phyloP scores from a whole-genome alignment of 30 jellyfish, hydroid and myxozoan genomes.

The Aurelia aurita region DNA sequence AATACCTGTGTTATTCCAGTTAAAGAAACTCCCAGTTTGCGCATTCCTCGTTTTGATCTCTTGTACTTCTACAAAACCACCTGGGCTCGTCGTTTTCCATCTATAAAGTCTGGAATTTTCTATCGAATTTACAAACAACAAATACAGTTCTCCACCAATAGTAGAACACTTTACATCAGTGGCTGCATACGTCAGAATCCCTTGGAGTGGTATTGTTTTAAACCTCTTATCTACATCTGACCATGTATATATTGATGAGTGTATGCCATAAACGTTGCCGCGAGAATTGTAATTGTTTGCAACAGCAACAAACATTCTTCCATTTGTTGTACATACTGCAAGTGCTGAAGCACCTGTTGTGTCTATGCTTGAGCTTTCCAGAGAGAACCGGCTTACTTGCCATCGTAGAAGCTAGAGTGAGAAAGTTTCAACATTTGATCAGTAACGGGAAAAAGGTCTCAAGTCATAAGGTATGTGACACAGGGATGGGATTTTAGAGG shows the following conservation, averaged over 20 bases:
- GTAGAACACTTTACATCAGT: constrained; percentile 51
- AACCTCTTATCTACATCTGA: constrained; percentile 54
- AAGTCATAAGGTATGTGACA: no score
- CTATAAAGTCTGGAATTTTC: constrained; percentile 48
- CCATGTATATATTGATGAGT: constrained; percentile 75
- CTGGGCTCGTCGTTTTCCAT: constrained; percentile 43
- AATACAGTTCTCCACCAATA: constrained; percentile 48
- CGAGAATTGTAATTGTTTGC: constrained; percentile 81
- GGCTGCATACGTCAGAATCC: constrained; percentile 70
- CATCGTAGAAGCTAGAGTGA: constrained; percentile 48
- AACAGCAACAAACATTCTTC: constrained; percentile 59
- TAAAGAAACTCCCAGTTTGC: constrained; percentile 48
- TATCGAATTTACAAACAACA: constrained; percentile 52
- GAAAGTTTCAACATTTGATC: background rate
- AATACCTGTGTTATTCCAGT: constrained; percentile 58
- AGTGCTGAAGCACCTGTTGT: constrained; percentile 77
- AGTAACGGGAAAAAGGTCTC: no score
- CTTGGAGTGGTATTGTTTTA: constrained; percentile 49
- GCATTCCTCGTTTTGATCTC: constrained; percentile 37
- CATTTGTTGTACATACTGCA: constrained; percentile 31
- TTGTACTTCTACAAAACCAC: constrained; percentile 70
- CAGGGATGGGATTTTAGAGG: no score
- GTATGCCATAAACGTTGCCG: constrained; percentile 36
- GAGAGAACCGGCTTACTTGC: constrained; percentile 52
- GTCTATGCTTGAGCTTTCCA: constrained; percentile 47